Evolutionary conservation across 2,113 vertebrate genomes (phyloP), one percentile per base, ranked within the genome.

Genomic region (Macquaria australasica): DNA sequence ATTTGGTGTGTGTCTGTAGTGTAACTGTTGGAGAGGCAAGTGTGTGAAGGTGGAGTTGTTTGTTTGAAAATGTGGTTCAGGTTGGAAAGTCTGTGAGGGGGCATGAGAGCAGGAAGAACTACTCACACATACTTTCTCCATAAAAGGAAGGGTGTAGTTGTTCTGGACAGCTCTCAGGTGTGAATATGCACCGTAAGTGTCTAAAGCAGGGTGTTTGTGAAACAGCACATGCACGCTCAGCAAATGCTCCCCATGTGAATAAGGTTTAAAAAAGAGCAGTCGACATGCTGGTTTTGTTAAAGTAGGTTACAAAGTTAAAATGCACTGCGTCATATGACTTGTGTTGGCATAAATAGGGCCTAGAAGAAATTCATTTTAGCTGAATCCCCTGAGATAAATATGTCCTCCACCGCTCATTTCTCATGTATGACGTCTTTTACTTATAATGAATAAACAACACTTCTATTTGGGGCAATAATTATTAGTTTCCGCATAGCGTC

Each of bases 401-500:
- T 56, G 20, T 85, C 82, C 60, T 0, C 77, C 34, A 14, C 62
- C 23, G 16, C 72, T 86, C 83, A 66, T 90, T 89, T 55, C 81
- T 89, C 88, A 90, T 5, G 25, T 79, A 21, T 74, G 90, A 88
- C 66, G 41, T 63, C 66, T 87, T 82, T 87, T 84, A 81, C 77
- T 84, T 64, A 58, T 41, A 77, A 93, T 90, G 77, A 91, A 88
- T 68, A 86, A 90, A 91, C 83, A 91, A 82, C 68, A 45, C 79
- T 50, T 69, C 74, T 83, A 85, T 93, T 88, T 89, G 77, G 82
- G 78, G 83, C 86, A 69, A 82, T 92, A 91, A 92, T 92, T 87
- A 92, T 85, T 70, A 80, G 85, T 91, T 88, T 87, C 87, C 83
- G 6, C 87, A 83, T 79, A 72, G 69, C 62, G 64, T 74, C 90